phyloP scores from a whole-genome alignment of 2,113 vertebrate genomes.

The Microtus richardsoni region DNA sequence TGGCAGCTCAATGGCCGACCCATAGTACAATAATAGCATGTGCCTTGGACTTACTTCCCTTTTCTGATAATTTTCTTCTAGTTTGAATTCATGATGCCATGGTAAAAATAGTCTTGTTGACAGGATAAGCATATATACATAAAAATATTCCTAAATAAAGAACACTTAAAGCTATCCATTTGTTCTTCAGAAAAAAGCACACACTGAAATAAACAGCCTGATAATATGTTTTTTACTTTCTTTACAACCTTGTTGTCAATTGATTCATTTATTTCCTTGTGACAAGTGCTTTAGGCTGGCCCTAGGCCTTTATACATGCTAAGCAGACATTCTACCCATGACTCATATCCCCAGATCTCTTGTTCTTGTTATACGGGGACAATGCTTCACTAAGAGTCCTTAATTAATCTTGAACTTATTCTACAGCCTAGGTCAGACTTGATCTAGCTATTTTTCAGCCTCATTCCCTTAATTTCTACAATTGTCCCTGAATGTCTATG shows the following conservation, averaged over 20 bases:
- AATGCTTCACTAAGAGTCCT: background rate
- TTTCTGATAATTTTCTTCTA: slow-evolving; percentile 30
- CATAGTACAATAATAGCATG: slow-evolving; percentile 38
- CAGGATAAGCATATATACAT: slow-evolving; percentile 22
- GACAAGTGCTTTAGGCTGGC: background rate
- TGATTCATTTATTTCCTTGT: background rate
- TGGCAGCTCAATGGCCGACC: slow-evolving; percentile 47
- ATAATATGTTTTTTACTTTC: background rate
- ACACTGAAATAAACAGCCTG: background rate
- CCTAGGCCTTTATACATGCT: background rate
- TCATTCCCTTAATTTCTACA: background rate
- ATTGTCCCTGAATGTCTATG: background rate
- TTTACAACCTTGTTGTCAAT: background rate
- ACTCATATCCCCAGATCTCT: background rate
- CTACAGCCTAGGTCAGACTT: background rate
- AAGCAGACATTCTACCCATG: background rate
- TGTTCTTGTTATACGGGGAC: background rate
- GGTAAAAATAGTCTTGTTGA: slow-evolving; percentile 61
- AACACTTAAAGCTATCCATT: background rate
- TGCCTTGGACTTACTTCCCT: background rate
- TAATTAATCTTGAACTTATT: background rate
- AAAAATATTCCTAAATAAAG: background rate
- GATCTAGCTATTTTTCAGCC: background rate
- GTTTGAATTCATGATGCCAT: slow-evolving; percentile 24
- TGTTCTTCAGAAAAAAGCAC: slow-evolving; percentile 5